A percentile compares a stretch with the other conserved stretches of the same genome.
These are phyloP conservation scores for Bombyx huttoni DNA, from an alignment of 2,888 invertebrate species.

Conservation along the genomic window DNA sequence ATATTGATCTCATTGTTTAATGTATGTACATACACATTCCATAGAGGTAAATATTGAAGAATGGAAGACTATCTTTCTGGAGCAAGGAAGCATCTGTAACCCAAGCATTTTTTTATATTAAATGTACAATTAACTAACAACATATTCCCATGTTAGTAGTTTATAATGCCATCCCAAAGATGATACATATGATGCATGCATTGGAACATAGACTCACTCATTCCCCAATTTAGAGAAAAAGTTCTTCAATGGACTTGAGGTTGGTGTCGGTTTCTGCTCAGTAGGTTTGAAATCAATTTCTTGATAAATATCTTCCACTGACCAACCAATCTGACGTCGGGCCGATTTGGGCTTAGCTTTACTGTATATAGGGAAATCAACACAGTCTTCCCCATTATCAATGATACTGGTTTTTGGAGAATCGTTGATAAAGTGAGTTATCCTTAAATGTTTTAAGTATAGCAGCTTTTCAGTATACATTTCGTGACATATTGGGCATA, in stretches of 20 bases:
- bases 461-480: slow-evolving; percentile 46
- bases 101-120: slow-evolving; percentile 4
- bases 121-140: not conserved
- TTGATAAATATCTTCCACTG: slow-evolving; percentile 64
- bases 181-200: slow-evolving; percentile 34
- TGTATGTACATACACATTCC: slow-evolving; percentile 10
- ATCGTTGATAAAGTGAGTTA: slow-evolving; percentile 18
- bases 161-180: not conserved
- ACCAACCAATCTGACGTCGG: slow-evolving; percentile 64
- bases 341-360: slow-evolving; percentile 52
- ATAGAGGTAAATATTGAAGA: slow-evolving; percentile 4
- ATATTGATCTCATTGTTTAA: not conserved
- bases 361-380: slow-evolving; percentile 52
- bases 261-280: slow-evolving; percentile 47
- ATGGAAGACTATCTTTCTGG: slow-evolving; percentile 2
- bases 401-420: slow-evolving; percentile 4
- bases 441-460: slow-evolving; percentile 52
- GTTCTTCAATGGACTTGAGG: slow-evolving; percentile 58
- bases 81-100: slow-evolving; percentile 6
- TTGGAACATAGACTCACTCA: slow-evolving; percentile 51
- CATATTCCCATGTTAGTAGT: slow-evolving; percentile 8
- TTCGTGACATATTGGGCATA: slow-evolving; percentile 61
- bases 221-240: slow-evolving; percentile 60
- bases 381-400: slow-evolving; percentile 44
- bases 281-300: slow-evolving; percentile 60